Conservation (phyloP, 2,113 vertebrate species). For the Mixornis gularis region DNA sequence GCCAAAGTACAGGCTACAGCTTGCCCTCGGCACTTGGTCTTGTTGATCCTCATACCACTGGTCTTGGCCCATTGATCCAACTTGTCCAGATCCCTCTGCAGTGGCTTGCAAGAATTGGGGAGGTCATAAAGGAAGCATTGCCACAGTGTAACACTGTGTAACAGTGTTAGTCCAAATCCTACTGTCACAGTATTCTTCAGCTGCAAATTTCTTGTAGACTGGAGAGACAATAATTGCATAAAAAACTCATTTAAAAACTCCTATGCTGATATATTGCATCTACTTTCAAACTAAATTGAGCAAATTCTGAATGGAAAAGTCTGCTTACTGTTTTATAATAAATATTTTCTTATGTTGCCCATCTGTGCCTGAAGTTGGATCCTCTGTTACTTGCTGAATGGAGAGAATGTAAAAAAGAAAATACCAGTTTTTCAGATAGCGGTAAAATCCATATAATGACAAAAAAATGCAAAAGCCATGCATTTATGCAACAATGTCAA, state of each 20-base stretch:
- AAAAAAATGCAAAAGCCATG: background rate
- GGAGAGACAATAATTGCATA: background rate
- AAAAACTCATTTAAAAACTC: background rate
- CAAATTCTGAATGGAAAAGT: background rate
- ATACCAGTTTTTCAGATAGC: background rate
- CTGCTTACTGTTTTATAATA: background rate
- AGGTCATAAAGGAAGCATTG: background rate
- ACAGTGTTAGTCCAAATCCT: background rate
- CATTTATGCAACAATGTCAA: background rate
- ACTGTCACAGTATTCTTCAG: background rate
- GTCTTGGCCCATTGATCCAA: fast-evolving
- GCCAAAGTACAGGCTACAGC: background rate
- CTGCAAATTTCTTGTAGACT: background rate
- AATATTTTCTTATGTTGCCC: background rate
- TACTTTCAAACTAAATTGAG: background rate
- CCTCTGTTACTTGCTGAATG: background rate
- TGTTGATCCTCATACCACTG: too few relatives aligned
- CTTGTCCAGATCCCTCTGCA: background rate
- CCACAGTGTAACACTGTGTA: background rate
- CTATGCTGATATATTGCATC: background rate
- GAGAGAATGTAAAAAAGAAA: background rate
- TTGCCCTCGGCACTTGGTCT: too few relatives aligned
- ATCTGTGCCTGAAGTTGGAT: background rate
- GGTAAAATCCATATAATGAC: background rate
- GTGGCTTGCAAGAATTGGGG: background rate